phyloP scores from a whole-genome alignment of 2,113 vertebrate species.

The Aspiorhynchus laticeps region DNA sequence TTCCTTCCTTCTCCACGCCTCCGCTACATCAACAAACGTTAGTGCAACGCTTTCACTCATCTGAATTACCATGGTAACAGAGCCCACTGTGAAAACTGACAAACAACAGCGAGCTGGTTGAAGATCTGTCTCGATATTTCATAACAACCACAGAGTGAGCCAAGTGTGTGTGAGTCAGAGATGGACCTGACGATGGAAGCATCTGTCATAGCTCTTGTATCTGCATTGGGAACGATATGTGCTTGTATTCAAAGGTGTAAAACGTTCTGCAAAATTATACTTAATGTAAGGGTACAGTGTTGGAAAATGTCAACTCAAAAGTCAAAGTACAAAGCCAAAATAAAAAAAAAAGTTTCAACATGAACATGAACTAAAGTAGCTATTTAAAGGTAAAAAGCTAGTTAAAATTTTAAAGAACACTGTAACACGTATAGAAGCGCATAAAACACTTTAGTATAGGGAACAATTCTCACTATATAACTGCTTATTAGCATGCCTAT shows the following conservation, averaged over 20 bases:
- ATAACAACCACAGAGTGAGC: constrained; percentile 66
- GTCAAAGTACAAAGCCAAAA: not conserved
- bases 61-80: constrained; percentile 77
- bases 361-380: not conserved
- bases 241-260: constrained; percentile 36
- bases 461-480: too few relatives aligned
- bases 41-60: constrained; percentile 24
- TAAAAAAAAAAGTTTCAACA: not conserved
- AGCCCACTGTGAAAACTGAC: constrained; percentile 64
- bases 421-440: not conserved
- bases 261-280: not conserved
- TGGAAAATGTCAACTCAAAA: not conserved
- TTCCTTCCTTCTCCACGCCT: constrained; percentile 24
- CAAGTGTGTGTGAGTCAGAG: constrained; percentile 63
- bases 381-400: not conserved
- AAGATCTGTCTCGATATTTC: constrained; percentile 72
- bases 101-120: constrained; percentile 61
- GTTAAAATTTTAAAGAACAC: not conserved
- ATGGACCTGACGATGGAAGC: constrained; percentile 62
- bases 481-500: too few relatives aligned
- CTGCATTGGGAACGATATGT: constrained; percentile 68
- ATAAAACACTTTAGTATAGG: too few relatives aligned
- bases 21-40: constrained; percentile 58
- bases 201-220: constrained; percentile 65
- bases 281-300: too few relatives aligned